A percentile compares a stretch with the other conserved stretches of the same genome.
Conservation (phyloP, 2,797 vertebrate species). For the Epinephelus coioides region DNA sequence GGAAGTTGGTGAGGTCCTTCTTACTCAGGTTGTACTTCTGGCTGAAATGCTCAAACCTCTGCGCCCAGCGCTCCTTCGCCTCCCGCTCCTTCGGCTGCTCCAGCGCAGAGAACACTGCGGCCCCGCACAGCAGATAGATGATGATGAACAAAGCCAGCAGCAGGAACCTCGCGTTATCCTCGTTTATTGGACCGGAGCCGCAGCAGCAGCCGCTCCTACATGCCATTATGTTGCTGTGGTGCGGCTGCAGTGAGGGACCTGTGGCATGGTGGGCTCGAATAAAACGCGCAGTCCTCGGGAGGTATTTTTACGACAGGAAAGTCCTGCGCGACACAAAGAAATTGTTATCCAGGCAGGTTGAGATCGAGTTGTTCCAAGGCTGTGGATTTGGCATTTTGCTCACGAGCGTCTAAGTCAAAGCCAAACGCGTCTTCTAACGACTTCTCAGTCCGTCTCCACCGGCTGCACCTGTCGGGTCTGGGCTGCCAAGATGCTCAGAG, state of each 20-base stretch:
- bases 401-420: not conserved
- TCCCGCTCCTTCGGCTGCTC: constrained; percentile 92
- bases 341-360: not conserved
- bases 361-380: not conserved
- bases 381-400: constrained; percentile 22
- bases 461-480: not conserved
- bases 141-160: constrained; percentile 91
- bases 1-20: constrained; percentile 88
- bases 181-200: constrained; percentile 87
- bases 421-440: not conserved
- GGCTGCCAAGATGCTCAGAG: constrained; percentile 13
- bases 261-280: constrained; percentile 65
- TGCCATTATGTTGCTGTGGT: constrained; percentile 85
- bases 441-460: not conserved
- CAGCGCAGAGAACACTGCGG: constrained; percentile 95
- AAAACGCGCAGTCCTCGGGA: constrained; percentile 33
- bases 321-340: constrained; percentile 19
- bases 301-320: not conserved
- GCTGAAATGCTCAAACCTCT: constrained; percentile 90
- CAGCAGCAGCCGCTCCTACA: constrained; percentile 87
- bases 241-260: constrained; percentile 48
- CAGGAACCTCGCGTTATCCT: constrained; percentile 94
- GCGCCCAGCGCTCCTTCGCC: constrained; percentile 91
- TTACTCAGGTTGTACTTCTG: constrained; percentile 90
- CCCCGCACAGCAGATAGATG: constrained; percentile 93